These are phyloP conservation scores for Calyptomena viridis DNA, from an alignment of 2,113 vertebrate species.

Conservation along the genomic window DNA sequence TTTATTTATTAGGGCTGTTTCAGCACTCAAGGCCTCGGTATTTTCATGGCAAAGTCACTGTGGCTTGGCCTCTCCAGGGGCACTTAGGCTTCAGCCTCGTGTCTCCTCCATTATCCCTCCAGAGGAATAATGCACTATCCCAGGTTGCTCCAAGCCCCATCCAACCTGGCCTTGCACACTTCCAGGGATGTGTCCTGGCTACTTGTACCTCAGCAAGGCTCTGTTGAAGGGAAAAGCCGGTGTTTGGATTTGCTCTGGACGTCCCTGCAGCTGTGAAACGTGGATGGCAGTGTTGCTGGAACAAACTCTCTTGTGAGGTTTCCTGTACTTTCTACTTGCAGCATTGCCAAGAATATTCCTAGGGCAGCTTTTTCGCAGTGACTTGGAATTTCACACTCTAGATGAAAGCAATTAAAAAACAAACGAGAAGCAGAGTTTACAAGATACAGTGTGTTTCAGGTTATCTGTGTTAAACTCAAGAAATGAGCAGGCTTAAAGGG, in stretches of 20 bases:
- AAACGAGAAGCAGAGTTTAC: neutral
- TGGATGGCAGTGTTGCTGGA: constrained; percentile 51
- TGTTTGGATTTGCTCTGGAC: neutral
- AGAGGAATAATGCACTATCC: neutral
- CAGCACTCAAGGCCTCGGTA: neutral
- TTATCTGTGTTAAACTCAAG: neutral
- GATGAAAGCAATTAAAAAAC: constrained; percentile 36
- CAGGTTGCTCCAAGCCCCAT: neutral
- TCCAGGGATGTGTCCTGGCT: neutral
- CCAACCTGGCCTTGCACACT: neutral
- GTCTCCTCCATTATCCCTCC: neutral
- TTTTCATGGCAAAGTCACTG: neutral
- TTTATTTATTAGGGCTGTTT: too few species aligned
- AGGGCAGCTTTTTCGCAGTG: neutral
- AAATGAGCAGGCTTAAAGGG: neutral
- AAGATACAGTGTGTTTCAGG: neutral
- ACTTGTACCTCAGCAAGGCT: neutral
- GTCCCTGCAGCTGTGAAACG: constrained; percentile 19
- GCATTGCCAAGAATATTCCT: constrained; percentile 40
- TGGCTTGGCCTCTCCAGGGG: neutral
- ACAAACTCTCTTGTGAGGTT: constrained; percentile 11
- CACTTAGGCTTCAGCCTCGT: neutral
- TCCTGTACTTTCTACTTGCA: constrained; percentile 35
- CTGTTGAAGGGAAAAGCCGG: neutral
- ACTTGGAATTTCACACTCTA: constrained; percentile 44